phyloP scores from a whole-genome alignment of 1,140 invertebrate genomes.

The Papilio helenus region DNA sequence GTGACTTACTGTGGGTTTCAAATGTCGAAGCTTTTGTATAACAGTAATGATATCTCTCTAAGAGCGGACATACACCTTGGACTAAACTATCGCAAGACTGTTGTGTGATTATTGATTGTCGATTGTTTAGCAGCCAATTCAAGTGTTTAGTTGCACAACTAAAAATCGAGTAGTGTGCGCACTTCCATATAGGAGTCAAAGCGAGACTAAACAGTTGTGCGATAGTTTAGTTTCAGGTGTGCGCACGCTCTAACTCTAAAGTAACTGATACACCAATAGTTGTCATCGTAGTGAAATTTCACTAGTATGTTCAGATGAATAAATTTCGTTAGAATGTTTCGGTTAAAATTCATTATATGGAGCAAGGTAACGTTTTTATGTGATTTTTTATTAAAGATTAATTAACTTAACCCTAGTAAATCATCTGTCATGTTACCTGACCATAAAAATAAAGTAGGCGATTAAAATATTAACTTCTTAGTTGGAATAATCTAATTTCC shows the following conservation, averaged over 20 bases:
- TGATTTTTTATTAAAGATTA: neutral
- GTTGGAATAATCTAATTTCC: neutral
- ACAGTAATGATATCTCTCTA: neutral
- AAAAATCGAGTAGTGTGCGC: no score
- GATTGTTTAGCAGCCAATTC: no score
- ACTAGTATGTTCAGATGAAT: neutral
- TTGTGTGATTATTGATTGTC: no score
- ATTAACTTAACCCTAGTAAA: neutral
- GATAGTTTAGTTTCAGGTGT: no score
- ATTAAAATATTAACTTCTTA: neutral
- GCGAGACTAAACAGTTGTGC: no score
- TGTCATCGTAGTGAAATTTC: neutral
- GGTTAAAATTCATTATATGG: neutral
- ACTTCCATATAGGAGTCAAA: no score
- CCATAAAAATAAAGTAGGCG: neutral
- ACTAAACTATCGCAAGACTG: no score
- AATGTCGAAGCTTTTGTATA: neutral
- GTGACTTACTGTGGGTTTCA: neutral
- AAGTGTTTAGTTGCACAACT: no score
- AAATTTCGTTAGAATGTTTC: neutral
- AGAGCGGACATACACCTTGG: no score
- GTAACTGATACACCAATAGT: no score
- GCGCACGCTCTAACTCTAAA: no score
- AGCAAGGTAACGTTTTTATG: neutral
- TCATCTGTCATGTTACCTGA: neutral